Evolutionary conservation across 30 jellyfish, hydroid and myxozoan species (phyloP).

Genomic region (Chrysaora quinquecirrha): DNA sequence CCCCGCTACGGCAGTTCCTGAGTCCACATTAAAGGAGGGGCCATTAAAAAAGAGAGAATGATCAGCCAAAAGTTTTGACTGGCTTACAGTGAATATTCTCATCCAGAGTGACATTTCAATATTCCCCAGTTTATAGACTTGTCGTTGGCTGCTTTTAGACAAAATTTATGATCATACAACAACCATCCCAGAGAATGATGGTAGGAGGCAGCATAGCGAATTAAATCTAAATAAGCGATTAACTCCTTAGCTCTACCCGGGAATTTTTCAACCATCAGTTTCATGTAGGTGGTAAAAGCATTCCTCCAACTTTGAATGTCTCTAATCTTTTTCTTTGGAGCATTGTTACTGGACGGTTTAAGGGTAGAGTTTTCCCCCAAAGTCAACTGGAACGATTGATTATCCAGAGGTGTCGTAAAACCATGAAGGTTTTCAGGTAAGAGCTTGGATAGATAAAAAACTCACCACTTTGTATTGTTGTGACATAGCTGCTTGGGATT

Average conservation of each 20-base stretch:
- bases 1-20: too few species aligned
- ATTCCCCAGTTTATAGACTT: conserved; percentile 10
- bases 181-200: conserved; percentile 26
- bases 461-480: background rate
- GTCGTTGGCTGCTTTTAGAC: conserved; percentile 33
- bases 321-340: background rate
- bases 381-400: conserved; percentile 6
- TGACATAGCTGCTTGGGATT: conserved; percentile 5
- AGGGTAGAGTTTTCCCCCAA: background rate
- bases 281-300: conserved; percentile 16
- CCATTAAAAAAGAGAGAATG: too few species aligned
- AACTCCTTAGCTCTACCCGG: conserved; percentile 8
- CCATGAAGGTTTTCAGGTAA: conserved; percentile 16
- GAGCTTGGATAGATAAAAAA: conserved; percentile 10
- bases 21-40: too few species aligned
- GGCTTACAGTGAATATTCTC: too few species aligned
- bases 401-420: background rate
- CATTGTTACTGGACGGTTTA: background rate
- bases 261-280: background rate
- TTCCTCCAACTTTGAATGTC: conserved; percentile 7
- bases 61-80: too few species aligned
- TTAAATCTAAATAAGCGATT: conserved; percentile 15
- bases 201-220: conserved; percentile 11
- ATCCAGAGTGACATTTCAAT: too few species aligned
- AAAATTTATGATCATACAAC: conserved; percentile 12